Evolutionary conservation across 2,113 vertebrate genomes (phyloP), one percentile per base, ranked within the genome.

Genomic region (Phocoena sinus): DNA sequence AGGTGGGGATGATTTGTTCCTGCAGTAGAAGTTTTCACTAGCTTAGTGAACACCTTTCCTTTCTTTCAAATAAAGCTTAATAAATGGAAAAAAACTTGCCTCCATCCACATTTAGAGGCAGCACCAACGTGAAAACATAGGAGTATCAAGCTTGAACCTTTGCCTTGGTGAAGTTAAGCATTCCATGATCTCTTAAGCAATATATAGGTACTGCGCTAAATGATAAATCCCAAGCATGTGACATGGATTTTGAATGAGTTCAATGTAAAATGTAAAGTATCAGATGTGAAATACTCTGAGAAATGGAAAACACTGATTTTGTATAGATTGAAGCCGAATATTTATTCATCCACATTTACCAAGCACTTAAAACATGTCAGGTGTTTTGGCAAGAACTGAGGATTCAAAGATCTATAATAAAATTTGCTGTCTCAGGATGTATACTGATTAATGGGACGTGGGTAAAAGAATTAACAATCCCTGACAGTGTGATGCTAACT

Each of bases 51-150:
- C 68, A 23, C 33, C 9, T 97, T 97, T 25, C 14, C 25, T 70
- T 93, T 93, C 15, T 89, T 76, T 95, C 36, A 96, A 96, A 92
- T 38, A 67, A 92, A n/a, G 67, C 14, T 8, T 11, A 44, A 4
- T 90, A 81, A n/a, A 17, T 25, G 31, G 63, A 20, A 68, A 44
- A 50, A 58, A 93, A 53, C 21, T 60, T 70, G 3, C 6, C 7
- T 70, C 11, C 53, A 28, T 28, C n/a, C 18, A 77, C 63, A 67
- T 84, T 90, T 60, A 58, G 56, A 28, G 60, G 8, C 28, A 87
- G 25, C 28, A 60, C 13, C 81, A 23, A 50, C 31, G 53, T 73
- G 77, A 20, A 95, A 53, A 56, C 36, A 21, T 18, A 87, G 5
- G 28, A 90, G 12, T 8, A 63, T 41, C 56, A 81, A 79, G 26